These are phyloP conservation scores for Esperia sulphurella DNA, from an alignment of 2,888 invertebrate species.

Conservation along the genomic window DNA sequence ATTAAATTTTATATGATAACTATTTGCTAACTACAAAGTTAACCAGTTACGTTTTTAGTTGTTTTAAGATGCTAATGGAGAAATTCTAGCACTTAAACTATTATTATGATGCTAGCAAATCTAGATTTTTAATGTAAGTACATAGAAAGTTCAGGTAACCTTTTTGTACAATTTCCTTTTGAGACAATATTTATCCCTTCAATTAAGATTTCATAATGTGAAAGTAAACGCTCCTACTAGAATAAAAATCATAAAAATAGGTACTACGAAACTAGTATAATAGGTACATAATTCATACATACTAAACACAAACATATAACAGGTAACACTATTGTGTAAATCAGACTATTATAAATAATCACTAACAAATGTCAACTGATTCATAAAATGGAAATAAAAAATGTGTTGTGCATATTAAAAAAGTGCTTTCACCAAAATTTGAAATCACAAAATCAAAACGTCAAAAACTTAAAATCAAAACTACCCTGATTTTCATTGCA, in stretches of 20 bases:
- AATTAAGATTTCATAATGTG: slow-evolving; percentile 12
- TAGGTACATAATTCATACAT: slow-evolving; percentile 19
- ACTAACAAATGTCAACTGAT: slow-evolving; percentile 61
- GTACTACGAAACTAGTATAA: slow-evolving; percentile 16
- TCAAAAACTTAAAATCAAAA: slow-evolving; percentile 21
- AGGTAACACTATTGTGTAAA: slow-evolving; percentile 58
- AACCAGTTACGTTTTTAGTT: neutral
- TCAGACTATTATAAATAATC: slow-evolving; percentile 37
- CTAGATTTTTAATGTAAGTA: slow-evolving; percentile 36
- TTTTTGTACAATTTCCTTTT: slow-evolving; percentile 57
- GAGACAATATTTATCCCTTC: slow-evolving; percentile 1
- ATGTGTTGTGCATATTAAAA: slow-evolving; percentile 53
- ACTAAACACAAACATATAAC: slow-evolving; percentile 50
- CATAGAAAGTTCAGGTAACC: slow-evolving; percentile 64
- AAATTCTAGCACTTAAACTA: slow-evolving; percentile 42
- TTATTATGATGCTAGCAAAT: slow-evolving; percentile 35
- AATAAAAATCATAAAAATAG: slow-evolving; percentile 18
- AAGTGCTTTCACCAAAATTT: slow-evolving; percentile 38
- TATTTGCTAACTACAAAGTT: slow-evolving; percentile 1
- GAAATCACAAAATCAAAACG: slow-evolving; percentile 27
- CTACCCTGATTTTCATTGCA: slow-evolving; percentile 41
- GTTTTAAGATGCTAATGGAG: slow-evolving; percentile 16
- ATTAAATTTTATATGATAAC: neutral
- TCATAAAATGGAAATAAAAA: slow-evolving; percentile 47
- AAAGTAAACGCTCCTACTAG: slow-evolving; percentile 35